Evolutionary conservation across 2,888 invertebrate species (phyloP).

Genomic region (Mythimna albipuncta): DNA sequence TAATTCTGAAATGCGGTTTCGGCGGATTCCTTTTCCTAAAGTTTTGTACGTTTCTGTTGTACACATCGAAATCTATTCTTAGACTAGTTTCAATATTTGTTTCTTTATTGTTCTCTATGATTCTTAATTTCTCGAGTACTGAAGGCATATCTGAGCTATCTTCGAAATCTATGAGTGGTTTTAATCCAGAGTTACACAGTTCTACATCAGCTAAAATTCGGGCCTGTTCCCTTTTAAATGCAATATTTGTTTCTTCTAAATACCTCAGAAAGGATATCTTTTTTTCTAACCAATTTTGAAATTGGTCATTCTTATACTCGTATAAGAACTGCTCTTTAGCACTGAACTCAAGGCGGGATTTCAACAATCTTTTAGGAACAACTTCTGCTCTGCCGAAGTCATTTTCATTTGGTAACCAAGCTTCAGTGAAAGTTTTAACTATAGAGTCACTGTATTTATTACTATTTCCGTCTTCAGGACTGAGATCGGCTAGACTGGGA

Average conservation of each 20-base stretch:
- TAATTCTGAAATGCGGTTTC: constrained; percentile 83
- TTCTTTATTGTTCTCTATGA: constrained; percentile 74
- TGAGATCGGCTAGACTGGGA: constrained; percentile 19
- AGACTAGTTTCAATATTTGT: constrained; percentile 67
- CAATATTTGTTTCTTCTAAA: constrained; percentile 73
- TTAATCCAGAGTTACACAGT: constrained; percentile 60
- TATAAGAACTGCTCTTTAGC: constrained; percentile 76
- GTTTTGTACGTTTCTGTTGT: constrained; percentile 82
- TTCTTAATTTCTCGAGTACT: constrained; percentile 79
- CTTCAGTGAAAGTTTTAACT: constrained; percentile 67
- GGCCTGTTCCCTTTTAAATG: constrained; percentile 65
- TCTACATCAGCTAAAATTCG: constrained; percentile 43
- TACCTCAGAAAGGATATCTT: constrained; percentile 79
- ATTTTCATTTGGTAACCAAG: constrained; percentile 78
- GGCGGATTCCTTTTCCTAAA: constrained; percentile 83
- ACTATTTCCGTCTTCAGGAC: constrained; percentile 10
- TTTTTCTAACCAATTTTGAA: constrained; percentile 79
- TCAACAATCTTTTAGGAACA: constrained; percentile 62
- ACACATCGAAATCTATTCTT: constrained; percentile 84
- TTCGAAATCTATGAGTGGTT: constrained; percentile 75
- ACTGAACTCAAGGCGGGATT: constrained; percentile 65
- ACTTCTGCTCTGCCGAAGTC: constrained; percentile 83
- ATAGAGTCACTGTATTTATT: constrained; percentile 62
- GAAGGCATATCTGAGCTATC: constrained; percentile 76
- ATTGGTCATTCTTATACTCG: constrained; percentile 75